These are phyloP conservation scores for Sander vitreus DNA, from an alignment of 2,113 vertebrate species.

Conservation along the genomic window DNA sequence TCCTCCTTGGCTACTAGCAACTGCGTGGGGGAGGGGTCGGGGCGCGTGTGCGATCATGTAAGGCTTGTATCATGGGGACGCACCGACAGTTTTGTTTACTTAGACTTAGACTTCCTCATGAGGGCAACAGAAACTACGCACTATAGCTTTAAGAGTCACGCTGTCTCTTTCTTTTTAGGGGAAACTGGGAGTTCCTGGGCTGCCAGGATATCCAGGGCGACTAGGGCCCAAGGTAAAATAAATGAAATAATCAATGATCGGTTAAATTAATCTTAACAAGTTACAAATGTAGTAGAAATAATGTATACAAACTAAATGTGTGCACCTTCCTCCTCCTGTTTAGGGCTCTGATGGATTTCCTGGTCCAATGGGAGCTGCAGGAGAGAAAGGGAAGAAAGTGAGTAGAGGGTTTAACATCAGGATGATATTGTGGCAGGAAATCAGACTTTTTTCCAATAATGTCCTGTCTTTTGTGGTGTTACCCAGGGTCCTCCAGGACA, in stretches of 20 bases:
- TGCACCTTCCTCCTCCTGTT: constrained; percentile 40
- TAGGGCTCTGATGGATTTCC: constrained; percentile 93
- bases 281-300: background rate
- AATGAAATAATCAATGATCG: background rate
- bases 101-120: no score
- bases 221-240: constrained; percentile 92
- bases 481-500: constrained; percentile 93
- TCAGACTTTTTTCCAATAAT: background rate
- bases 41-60: no score
- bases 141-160: background rate
- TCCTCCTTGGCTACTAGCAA: no score
- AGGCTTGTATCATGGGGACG: no score
- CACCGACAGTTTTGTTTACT: no score
- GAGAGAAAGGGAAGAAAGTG: constrained; percentile 96
- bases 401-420: constrained; percentile 41
- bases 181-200: constrained; percentile 95
- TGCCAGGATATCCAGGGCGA: constrained; percentile 94
- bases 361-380: constrained; percentile 87
- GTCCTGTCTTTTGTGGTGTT: constrained; percentile 11
- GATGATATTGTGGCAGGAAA: background rate
- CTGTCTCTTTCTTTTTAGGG: constrained; percentile 82
- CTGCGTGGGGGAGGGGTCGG: no score
- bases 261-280: background rate
- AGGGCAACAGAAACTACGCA: no score
- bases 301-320: constrained; percentile 1